phyloP scores from a whole-genome alignment of 1,140 invertebrate species.

The Panagrolaimus sp. region DNA sequence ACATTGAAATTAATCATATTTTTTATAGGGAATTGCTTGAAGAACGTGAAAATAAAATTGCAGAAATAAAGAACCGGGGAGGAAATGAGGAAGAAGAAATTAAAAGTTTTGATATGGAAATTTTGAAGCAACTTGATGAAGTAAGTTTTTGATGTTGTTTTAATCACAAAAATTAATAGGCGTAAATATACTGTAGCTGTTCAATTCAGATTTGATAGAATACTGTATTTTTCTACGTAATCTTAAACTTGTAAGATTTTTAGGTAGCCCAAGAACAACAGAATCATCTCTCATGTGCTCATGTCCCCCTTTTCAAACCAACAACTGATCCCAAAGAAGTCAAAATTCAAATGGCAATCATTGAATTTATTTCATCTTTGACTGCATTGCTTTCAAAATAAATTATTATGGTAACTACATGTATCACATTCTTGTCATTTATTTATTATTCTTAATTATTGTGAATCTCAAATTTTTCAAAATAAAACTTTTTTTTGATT shows the following conservation, averaged over 20 bases:
- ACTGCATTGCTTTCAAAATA: not conserved
- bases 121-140: constrained; percentile 15
- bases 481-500: no score
- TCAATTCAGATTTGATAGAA: no score
- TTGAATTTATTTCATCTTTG: constrained; percentile 3
- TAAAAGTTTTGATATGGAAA: not conserved
- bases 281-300: not conserved
- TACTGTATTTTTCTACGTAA: no score
- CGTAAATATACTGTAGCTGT: no score
- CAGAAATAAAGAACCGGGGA: not conserved
- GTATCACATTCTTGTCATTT: no score
- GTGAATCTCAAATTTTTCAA: no score
- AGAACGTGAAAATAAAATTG: constrained; percentile 6
- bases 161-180: no score
- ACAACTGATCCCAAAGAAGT: constrained; percentile 7
- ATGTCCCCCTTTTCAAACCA: not conserved
- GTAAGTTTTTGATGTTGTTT: not conserved
- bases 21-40: not conserved
- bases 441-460: no score
- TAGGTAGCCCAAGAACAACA: not conserved
- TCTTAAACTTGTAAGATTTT: not conserved
- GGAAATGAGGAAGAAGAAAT: not conserved
- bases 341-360: constrained; percentile 9
- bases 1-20: not conserved
- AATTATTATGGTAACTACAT: no score